Percentiles rank a stretch among this genome's conserved stretches.
These are phyloP conservation scores for Heteromyza rotundicornis DNA, from an alignment of 2,888 invertebrate species.

Conservation along the genomic window DNA sequence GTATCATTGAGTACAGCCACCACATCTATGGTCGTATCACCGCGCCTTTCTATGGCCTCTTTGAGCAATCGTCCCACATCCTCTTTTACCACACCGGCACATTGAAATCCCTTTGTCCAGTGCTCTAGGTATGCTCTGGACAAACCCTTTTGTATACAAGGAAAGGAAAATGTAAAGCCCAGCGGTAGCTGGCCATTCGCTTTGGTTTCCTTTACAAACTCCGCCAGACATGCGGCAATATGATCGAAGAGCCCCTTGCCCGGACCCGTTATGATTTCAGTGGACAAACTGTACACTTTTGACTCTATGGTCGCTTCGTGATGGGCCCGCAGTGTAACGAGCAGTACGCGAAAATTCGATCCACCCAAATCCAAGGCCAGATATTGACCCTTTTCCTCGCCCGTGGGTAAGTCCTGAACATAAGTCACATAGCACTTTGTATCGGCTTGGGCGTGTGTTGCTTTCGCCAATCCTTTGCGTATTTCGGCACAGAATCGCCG, in stretches of 20 bases:
- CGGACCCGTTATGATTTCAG: conserved; percentile 86
- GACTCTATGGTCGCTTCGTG: conserved; percentile 87
- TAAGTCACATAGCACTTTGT: conserved; percentile 95
- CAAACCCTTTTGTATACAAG: conserved; percentile 81
- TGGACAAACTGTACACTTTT: conserved; percentile 91
- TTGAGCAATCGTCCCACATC: conserved; percentile 87
- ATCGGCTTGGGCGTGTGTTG: conserved; percentile 74
- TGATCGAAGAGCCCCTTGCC: conserved; percentile 88
- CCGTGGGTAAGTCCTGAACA: conserved; percentile 91
- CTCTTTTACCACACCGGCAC: conserved; percentile 83
- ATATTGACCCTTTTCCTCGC: conserved; percentile 90
- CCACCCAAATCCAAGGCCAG: conserved; percentile 95
- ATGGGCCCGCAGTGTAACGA: conserved; percentile 77
- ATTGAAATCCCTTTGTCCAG: conserved; percentile 97
- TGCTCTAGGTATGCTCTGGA: conserved; percentile 80
- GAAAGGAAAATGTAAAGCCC: conserved; percentile 97
- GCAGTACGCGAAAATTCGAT: conserved; percentile 92
- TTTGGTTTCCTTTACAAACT: conserved; percentile 82
- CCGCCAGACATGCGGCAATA: conserved; percentile 87
- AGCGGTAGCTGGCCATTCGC: conserved; percentile 75
- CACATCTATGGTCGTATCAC: conserved; percentile 79
- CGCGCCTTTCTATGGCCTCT: conserved; percentile 81
- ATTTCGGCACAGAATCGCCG: conserved; percentile 75
- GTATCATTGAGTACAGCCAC: conserved; percentile 93
- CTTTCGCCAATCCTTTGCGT: conserved; percentile 76